Evolutionary conservation across 2,888 invertebrate genomes (phyloP), one percentile per base, ranked within the genome.

Genomic region (Baronia brevicornis): DNA sequence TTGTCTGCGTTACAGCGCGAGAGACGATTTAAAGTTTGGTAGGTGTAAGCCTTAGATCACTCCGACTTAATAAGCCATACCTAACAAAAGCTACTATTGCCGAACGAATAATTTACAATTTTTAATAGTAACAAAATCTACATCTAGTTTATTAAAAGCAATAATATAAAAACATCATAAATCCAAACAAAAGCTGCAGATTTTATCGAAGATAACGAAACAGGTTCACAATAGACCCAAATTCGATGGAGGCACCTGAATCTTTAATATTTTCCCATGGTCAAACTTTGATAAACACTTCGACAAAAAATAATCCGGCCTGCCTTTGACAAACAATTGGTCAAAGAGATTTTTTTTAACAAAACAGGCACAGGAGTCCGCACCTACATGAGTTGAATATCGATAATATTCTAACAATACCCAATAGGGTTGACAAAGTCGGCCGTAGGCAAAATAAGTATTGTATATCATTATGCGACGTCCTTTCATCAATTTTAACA

Each of bases 221-320:
- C 78, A 79, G 72, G 77, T 80, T 70, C 60, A 77, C 78, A 79
- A 78, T 62, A 41, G 60, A 43, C 46, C 46, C 57, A 56, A 62
- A 57, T 65, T 56, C 56, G 66, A 73, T 66, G 69, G 55, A 68
- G 71, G 63, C 82, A 82, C 82, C 80, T 84, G 84, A 82, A 70
- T 51, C 68, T 65, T 48, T 49, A 54, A 80, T 75, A 82, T 82
- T 82, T 82, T 84, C 84, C 82, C 84, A 84, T 82, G 84, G 82
- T 82, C 82, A 80, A 77, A 72, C 72, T 69, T 48, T 65, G 62
- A 77, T 73, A 82, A 82, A 77, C 78, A 80, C 74, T 65, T 69
- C 50, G 46, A 68, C 74, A 82, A 80, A 84, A 80, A 79, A 74
- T 60, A 54, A 60, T 44, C 56, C 64, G 65, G 60, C 60, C 63